Conservation (phyloP, 2,113 vertebrate species). For the Neopipo cinnamomea region DNA sequence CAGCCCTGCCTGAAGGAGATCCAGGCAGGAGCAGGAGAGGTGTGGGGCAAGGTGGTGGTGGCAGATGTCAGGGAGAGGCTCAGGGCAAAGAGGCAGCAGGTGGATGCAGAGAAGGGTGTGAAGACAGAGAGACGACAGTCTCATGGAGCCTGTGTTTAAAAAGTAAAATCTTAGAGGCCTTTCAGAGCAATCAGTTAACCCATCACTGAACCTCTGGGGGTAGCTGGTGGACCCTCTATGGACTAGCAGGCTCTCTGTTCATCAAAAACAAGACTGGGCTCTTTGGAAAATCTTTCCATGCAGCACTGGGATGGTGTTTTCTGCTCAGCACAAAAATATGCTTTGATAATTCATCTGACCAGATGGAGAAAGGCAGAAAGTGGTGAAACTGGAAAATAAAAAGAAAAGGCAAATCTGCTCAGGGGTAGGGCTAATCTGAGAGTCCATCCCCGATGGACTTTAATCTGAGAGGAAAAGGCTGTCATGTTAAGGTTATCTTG, state of each 20-base stretch:
- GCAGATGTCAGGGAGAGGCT: neutral
- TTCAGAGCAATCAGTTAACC: neutral
- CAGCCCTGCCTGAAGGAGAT: neutral
- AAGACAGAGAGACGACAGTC: neutral
- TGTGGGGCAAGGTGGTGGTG: neutral
- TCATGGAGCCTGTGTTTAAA: neutral
- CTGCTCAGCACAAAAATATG: neutral
- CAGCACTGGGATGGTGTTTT: neutral
- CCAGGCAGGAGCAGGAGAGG: neutral
- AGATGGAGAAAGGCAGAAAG: neutral
- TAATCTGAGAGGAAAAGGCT: neutral
- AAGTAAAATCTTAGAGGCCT: neutral
- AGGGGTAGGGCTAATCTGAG: neutral
- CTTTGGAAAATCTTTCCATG: neutral
- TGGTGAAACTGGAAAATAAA: neutral
- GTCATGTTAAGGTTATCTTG: neutral
- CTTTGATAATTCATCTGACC: neutral
- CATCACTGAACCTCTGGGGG: fast-evolving
- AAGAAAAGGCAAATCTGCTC: neutral
- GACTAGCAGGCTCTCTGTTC: neutral
- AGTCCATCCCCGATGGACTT: neutral
- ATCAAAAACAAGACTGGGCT: neutral
- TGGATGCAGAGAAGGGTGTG: neutral
- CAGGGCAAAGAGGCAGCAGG: neutral
- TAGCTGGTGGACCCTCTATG: neutral